These are phyloP conservation scores for Dione juno DNA, from an alignment of 2,888 invertebrate genomes.

Conservation along the genomic window DNA sequence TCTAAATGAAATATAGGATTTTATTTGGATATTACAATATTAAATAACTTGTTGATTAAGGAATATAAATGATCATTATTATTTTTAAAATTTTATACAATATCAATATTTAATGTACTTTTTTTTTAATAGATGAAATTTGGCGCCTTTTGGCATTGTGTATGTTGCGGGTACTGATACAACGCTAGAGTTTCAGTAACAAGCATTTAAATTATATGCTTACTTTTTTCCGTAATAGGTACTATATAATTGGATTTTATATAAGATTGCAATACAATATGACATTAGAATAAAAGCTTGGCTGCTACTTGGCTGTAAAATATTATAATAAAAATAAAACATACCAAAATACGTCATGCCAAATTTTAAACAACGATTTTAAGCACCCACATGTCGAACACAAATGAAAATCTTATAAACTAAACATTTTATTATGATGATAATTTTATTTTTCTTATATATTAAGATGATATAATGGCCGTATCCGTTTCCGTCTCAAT, in stretches of 20 bases:
- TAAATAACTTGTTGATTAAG: too few relatives aligned
- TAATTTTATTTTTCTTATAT: slow-evolving; percentile 59
- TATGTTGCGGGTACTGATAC: not conserved
- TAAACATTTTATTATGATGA: slow-evolving; percentile 71
- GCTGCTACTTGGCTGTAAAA: not conserved
- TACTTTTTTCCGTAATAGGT: not conserved
- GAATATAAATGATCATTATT: too few relatives aligned
- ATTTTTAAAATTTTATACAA: too few relatives aligned
- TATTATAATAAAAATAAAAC: slow-evolving; percentile 31
- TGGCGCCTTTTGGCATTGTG: too few relatives aligned
- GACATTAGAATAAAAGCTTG: slow-evolving; percentile 13
- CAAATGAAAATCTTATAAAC: slow-evolving; percentile 59
- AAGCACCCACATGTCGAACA: slow-evolving; percentile 42
- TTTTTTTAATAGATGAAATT: too few relatives aligned
- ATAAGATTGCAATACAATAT: not conserved
- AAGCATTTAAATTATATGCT: not conserved
- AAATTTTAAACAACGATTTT: slow-evolving; percentile 33
- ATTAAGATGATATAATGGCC: slow-evolving; percentile 70
- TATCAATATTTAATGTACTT: too few relatives aligned
- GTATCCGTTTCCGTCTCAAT: slow-evolving; percentile 75
- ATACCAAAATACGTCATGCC: slow-evolving; percentile 28
- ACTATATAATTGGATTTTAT: slow-evolving; percentile 15
- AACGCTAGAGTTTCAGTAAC: not conserved
- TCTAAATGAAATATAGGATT: not conserved
- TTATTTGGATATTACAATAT: too few relatives aligned